Base-by-base conservation (phyloP, 2,113 vertebrate genomes). In the Gymnogyps californianus region DNA sequence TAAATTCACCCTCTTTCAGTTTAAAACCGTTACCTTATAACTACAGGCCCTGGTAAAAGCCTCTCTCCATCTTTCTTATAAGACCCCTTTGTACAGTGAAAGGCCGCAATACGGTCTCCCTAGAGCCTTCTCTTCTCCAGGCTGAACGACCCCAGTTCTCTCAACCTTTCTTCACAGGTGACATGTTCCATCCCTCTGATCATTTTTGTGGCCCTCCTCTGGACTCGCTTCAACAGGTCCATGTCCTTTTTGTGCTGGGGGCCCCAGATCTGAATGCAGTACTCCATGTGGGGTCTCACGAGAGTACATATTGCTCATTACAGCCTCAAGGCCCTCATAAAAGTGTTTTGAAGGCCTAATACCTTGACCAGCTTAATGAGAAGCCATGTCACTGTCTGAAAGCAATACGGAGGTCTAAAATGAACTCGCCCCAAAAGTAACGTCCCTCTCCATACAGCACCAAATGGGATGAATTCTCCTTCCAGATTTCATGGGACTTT, bases 211-310 rank as follows among this genome's bases (percentile, higher is more conserved):
- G 11, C 24, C 8, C 6, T 76, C 24, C 11, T 57, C 47, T 51
- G 6, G 61, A 54, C 16, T 5, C 0, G 0, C 3, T 61, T 2
- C 10, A 54, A 28, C 7, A 57, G 7, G 5, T 58, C 10, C 19
- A 55, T 25, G 24, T 32, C 15, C 4, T 69, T 46, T 44, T n/a
- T 51, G 6, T n/a, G 16, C 32, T n/a, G 13, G 14, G 2, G 11
- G 4, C 4, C 13, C 12, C 2, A 1, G 16, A 25, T 64, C 44
- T 52, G 38, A n/a, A 52, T 10, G 5, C 10, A 70, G 7, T n/a
- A 57, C 24, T 51, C 11, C 17, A 52, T 11, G 8, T 52, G 28
- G 13, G 4, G 20, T 75, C 32, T 85, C 36, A 49, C 0, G 0
- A 57, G 32, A 40, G 20, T 34, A 62, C 1, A 2, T 57, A 8